Evolutionary conservation across 2,113 vertebrate genomes (phyloP).

Genomic region (Hymenochirus boettgeri): DNA sequence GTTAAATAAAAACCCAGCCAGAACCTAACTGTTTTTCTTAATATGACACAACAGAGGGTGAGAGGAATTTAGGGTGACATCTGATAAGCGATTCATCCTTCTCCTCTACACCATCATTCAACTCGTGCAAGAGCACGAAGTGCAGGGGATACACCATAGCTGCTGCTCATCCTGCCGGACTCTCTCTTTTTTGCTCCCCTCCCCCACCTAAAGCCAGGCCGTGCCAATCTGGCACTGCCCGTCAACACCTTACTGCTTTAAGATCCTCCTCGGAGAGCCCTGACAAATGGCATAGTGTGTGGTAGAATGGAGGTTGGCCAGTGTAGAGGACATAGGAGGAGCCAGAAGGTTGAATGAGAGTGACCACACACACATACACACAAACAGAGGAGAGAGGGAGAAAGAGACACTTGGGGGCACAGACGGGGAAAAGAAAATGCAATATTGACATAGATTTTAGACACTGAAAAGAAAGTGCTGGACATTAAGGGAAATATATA

Average conservation of each 20-base stretch:
- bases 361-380: neutral
- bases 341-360: slow-evolving; percentile 44
- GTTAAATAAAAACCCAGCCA: slow-evolving; percentile 79
- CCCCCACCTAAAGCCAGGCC: slow-evolving; percentile 81
- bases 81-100: slow-evolving; percentile 72
- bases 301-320: slow-evolving; percentile 80
- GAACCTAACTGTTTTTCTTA: slow-evolving; percentile 91
- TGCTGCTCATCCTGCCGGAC: slow-evolving; percentile 50
- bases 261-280: slow-evolving; percentile 89
- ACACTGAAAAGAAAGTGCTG: neutral
- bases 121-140: slow-evolving; percentile 57
- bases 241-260: slow-evolving; percentile 95
- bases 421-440: too few relatives aligned
- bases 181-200: slow-evolving; percentile 64
- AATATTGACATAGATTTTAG: too few relatives aligned
- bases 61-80: slow-evolving; percentile 94
- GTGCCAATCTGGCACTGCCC: slow-evolving; percentile 71
- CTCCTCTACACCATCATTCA: slow-evolving; percentile 30
- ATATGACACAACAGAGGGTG: slow-evolving; percentile 92
- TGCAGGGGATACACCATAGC: slow-evolving; percentile 63
- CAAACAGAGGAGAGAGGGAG: too few relatives aligned
- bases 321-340: slow-evolving; percentile 69
- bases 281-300: slow-evolving; percentile 69
- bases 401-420: too few relatives aligned
- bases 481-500: neutral